Percentiles rank a stretch among this genome's conserved stretches.
phyloP scores from a whole-genome alignment of 1,140 invertebrate genomes.

The Stenopsyche tienmushanensis region DNA sequence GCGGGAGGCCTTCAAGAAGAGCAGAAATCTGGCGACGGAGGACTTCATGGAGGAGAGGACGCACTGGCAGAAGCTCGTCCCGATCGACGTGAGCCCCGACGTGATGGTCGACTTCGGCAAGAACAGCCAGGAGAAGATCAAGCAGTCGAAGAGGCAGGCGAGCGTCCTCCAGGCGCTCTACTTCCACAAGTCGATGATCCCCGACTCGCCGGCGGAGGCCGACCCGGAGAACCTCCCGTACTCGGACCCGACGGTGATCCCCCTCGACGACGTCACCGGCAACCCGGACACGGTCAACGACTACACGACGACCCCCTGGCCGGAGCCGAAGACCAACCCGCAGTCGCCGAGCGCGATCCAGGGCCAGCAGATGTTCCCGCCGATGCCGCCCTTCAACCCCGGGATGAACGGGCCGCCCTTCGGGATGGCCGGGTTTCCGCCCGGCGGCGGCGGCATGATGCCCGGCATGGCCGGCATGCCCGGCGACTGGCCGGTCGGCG shows the following conservation, averaged over 20 bases:
- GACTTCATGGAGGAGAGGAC: conserved; percentile 79
- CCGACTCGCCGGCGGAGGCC: conserved; percentile 82
- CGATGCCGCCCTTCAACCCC: conserved; percentile 53
- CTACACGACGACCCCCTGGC: conserved; percentile 73
- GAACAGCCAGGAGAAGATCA: conserved; percentile 82
- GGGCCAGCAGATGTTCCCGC: conserved; percentile 53
- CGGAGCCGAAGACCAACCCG: conserved; percentile 70
- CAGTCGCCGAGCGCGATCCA: conserved; percentile 44
- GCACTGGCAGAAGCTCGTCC: conserved; percentile 67
- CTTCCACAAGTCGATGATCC: conserved; percentile 82
- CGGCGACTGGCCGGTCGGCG: conserved; percentile 43
- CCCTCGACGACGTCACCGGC: conserved; percentile 82
- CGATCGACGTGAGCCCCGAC: conserved; percentile 65
- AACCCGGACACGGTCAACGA: conserved; percentile 78
- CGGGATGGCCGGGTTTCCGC: conserved; percentile 47
- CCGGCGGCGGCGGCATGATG: conserved; percentile 44
- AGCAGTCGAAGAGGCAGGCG: conserved; percentile 83
- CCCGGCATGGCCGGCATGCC: conserved; percentile 50
- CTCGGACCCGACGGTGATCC: conserved; percentile 78
- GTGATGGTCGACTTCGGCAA: conserved; percentile 68
- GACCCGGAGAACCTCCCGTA: conserved; percentile 77
- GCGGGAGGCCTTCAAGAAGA: conserved; percentile 75
- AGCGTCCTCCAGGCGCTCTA: conserved; percentile 82
- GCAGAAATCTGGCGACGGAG: conserved; percentile 72
- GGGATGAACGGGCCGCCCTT: conserved; percentile 49